Evolutionary conservation across 1,140 invertebrate species (phyloP).

Genomic region (Aphelenchoides fujianensis): DNA sequence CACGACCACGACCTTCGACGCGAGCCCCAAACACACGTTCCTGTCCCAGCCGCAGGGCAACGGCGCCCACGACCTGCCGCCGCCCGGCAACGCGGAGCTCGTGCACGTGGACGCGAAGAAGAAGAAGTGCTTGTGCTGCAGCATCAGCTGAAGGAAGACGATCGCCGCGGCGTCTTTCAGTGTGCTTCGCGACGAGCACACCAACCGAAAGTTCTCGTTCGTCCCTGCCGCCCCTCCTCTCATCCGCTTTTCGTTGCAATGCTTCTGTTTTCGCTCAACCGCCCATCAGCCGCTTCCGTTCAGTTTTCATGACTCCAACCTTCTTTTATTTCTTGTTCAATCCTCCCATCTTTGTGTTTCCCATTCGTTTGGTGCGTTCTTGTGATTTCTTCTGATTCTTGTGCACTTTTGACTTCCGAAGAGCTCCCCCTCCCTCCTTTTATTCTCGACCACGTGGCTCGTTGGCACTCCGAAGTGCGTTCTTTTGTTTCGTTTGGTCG

Average conservation of each 20-base stretch:
- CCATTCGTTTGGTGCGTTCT: neutral
- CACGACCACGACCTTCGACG: slow-evolving; percentile 25
- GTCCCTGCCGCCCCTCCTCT: neutral
- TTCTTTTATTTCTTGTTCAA: neutral
- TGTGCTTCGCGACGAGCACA: neutral
- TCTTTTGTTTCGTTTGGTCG: neutral
- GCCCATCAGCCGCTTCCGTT: neutral
- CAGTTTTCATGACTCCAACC: neutral
- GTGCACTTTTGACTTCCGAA: neutral
- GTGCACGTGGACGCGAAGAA: slow-evolving; percentile 48
- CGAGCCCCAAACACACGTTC: neutral
- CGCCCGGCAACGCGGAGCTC: slow-evolving; percentile 43
- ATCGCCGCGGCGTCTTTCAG: neutral
- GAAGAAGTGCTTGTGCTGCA: slow-evolving; percentile 43
- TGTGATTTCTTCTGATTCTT: too few species aligned
- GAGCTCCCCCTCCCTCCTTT: neutral
- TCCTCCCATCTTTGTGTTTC: neutral
- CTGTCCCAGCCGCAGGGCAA: slow-evolving; percentile 7
- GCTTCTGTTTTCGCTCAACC: too few species aligned
- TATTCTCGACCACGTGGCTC: neutral
- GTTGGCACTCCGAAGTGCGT: neutral
- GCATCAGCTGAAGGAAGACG: slow-evolving; percentile 4
- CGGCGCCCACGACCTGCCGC: slow-evolving; percentile 29
- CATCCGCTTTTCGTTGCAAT: too few species aligned
- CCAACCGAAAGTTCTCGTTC: neutral